Evolutionary conservation across 2,797 vertebrate species (phyloP).

Genomic region (Hafferia zeledoni): DNA sequence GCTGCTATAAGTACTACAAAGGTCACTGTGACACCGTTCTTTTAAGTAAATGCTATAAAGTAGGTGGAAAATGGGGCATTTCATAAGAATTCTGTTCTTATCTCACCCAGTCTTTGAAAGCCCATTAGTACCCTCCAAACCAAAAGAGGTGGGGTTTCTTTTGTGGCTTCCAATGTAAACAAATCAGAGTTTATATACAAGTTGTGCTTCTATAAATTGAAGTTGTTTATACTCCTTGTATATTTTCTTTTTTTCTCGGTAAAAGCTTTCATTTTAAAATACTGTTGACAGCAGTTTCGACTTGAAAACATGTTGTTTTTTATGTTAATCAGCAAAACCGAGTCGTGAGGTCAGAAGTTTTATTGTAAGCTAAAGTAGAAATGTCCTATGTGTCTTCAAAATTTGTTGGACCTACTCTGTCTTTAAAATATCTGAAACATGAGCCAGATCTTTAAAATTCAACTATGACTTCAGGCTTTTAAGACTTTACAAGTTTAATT

Average conservation of each 20-base stretch:
- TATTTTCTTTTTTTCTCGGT: constrained; percentile 26
- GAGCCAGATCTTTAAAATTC: constrained; percentile 25
- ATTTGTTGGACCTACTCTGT: neutral
- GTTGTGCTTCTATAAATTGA: constrained; percentile 29
- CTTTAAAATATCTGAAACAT: constrained; percentile 37
- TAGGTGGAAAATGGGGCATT: constrained; percentile 8
- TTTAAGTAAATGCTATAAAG: constrained; percentile 32
- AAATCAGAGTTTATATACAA: constrained; percentile 13
- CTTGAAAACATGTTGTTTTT: constrained; percentile 1
- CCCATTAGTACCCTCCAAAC: constrained; percentile 25
- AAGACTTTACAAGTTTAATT: constrained; percentile 32
- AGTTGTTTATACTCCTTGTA: constrained; percentile 1
- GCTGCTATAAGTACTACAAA: constrained; percentile 29
- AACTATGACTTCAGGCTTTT: constrained; percentile 22
- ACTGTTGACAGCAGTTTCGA: constrained; percentile 22
- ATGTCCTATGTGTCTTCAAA: neutral
- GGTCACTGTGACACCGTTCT: constrained; percentile 54
- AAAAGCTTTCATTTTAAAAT: constrained; percentile 47
- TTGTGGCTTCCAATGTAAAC: constrained; percentile 28
- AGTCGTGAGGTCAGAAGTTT: constrained; percentile 21
- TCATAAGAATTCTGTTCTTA: constrained; percentile 23
- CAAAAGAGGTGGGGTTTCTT: constrained; percentile 13
- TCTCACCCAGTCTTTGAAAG: constrained; percentile 14
- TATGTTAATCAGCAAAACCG: neutral
- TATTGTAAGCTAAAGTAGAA: constrained; percentile 1